These are phyloP conservation scores for Brienomyrus longianalis DNA, from an alignment of 2,113 vertebrate species.

Conservation along the genomic window DNA sequence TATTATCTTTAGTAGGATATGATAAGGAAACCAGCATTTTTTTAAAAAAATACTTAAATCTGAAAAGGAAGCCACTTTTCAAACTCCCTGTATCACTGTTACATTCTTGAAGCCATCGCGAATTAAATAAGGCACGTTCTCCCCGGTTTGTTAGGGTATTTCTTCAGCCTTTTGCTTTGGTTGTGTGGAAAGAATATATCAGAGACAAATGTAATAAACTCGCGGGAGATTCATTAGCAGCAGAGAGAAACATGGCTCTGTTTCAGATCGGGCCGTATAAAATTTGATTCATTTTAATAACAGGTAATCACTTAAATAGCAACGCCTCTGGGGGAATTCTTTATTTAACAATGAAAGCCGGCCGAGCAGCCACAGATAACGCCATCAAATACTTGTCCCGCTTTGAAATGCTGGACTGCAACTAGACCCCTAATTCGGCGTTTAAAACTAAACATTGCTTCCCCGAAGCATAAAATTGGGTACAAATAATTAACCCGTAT, in stretches of 20 bases:
- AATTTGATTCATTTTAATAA: constrained; percentile 47
- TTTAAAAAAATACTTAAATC: neutral
- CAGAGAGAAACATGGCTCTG: constrained; percentile 44
- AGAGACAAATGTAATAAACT: constrained; percentile 41
- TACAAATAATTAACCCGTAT: constrained; percentile 52
- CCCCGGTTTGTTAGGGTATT: neutral
- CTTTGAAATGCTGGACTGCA: constrained; percentile 25
- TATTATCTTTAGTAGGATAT: neutral
- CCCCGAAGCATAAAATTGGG: constrained; percentile 49
- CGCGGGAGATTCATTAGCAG: constrained; percentile 52
- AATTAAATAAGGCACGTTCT: neutral
- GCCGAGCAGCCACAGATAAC: constrained; percentile 45
- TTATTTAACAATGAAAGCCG: constrained; percentile 49
- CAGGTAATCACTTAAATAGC: constrained; percentile 47
- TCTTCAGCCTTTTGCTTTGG: neutral
- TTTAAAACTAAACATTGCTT: constrained; percentile 35
- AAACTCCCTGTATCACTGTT: neutral
- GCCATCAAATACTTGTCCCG: constrained; percentile 33
- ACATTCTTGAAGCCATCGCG: neutral
- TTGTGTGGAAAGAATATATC: constrained; percentile 38
- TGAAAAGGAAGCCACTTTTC: neutral
- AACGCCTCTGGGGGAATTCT: constrained; percentile 39
- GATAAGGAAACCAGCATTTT: neutral
- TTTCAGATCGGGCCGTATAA: constrained; percentile 49
- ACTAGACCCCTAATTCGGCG: constrained; percentile 32